Evolutionary conservation across 2,113 vertebrate genomes (phyloP), one percentile per base, ranked within the genome.

Genomic region (Heliornis fulica): DNA sequence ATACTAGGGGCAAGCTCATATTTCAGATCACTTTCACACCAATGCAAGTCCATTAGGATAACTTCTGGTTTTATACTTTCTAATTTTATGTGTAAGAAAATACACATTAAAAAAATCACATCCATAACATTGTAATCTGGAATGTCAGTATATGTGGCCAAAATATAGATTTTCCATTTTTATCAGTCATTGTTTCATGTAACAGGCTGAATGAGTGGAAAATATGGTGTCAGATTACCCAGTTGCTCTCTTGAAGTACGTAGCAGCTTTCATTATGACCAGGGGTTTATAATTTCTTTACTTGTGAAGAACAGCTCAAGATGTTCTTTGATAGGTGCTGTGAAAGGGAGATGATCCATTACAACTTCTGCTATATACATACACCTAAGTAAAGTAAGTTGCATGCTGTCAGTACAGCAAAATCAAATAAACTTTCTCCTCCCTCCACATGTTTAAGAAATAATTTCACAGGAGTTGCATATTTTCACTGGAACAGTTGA

Each of bases 121-220:
- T 87, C 66, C 8, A 11, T 69, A 77, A 18, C 51, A 45, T 95
- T 72, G 63, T 93, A 41, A 89, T 83, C 70, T 85, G 81, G 75
- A 91, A 74, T 90, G 74, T 93, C 32, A 43, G 26, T 70, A 29
- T 85, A 59, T 77, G 32, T 81, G 31, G 28, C 83, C 81, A 34
- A 70, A 87, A 61, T 83, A 46, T 7, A 77, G 45, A 80, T 94
- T 96, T 96, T 94, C 82, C 77, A 68, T 91, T 96, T 95, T 90
- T 93, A 91, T 96, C 87, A 81, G 71, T 90, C 70, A 87, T 88
- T 94, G 65, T 97, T 93, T 85, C 70, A 90, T 63, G 56, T 87
- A 69, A 76, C 59, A 83, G 60, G n/a, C 46, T 75, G 88, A 94
- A 96, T 93, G 76, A 77, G 65, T 97, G 93, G 89, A 97, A 95